These are phyloP conservation scores for Drosophila bocqueti DNA, from an alignment of 1,140 invertebrate species.

Conservation along the genomic window DNA sequence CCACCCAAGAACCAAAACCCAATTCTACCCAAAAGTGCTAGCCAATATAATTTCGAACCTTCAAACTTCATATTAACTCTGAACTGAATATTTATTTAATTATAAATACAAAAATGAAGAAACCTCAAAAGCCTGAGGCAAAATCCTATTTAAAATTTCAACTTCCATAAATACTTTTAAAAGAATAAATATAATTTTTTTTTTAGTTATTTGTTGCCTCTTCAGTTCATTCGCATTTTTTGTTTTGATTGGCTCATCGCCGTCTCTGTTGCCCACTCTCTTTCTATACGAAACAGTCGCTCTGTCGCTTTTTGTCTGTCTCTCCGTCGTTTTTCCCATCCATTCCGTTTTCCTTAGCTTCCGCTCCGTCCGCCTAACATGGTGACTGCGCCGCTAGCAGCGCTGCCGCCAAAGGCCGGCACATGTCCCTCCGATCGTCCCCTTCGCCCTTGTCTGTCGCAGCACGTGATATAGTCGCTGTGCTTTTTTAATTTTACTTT, in stretches of 20 bases:
- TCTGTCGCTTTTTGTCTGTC: slow-evolving; percentile 52
- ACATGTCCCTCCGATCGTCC: slow-evolving; percentile 28
- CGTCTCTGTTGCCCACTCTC: slow-evolving; percentile 55
- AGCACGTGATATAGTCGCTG: slow-evolving; percentile 82
- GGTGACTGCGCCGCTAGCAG: slow-evolving; percentile 38
- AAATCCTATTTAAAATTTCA: neutral
- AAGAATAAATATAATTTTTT: slow-evolving; percentile 8
- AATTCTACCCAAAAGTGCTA: neutral
- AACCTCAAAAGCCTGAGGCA: no score
- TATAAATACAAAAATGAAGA: no score
- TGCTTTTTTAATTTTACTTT: slow-evolving; percentile 79
- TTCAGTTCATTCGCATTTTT: slow-evolving; percentile 68
- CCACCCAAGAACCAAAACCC: neutral
- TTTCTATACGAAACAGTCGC: slow-evolving; percentile 76
- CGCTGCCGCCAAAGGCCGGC: slow-evolving; percentile 77
- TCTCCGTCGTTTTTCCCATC: slow-evolving; percentile 43
- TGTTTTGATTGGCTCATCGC: slow-evolving; percentile 70
- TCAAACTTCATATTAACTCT: neutral
- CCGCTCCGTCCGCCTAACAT: slow-evolving; percentile 32
- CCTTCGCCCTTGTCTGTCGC: slow-evolving; percentile 35
- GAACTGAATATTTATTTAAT: neutral
- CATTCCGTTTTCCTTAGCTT: slow-evolving; percentile 54
- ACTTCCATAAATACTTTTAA: slow-evolving; percentile 11
- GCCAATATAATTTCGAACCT: neutral
- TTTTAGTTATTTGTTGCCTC: slow-evolving; percentile 23